Evolutionary conservation across 1,140 invertebrate genomes (phyloP).

Genomic region (Zaprionus capensis): DNA sequence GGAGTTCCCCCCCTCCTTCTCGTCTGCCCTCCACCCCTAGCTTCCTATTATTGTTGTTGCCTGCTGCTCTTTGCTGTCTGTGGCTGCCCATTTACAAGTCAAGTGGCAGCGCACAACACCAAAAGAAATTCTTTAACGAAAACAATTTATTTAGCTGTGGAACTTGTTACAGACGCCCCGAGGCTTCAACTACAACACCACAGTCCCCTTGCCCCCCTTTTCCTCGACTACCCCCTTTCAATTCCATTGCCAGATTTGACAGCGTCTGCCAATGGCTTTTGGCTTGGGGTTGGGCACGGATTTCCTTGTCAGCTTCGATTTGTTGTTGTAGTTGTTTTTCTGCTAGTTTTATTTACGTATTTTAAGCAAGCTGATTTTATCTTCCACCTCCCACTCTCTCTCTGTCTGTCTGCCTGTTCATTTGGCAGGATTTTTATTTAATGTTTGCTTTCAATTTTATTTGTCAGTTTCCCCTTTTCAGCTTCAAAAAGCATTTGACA

Average conservation of each 20-base stretch:
- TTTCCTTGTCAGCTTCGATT: slow-evolving; percentile 17
- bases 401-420: slow-evolving; percentile 17
- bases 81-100: slow-evolving; percentile 73
- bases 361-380: slow-evolving; percentile 34
- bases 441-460: slow-evolving; percentile 16
- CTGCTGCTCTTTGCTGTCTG: slow-evolving; percentile 13
- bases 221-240: slow-evolving; percentile 6
- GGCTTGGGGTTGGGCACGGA: slow-evolving; percentile 28
- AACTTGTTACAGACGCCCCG: slow-evolving; percentile 50
- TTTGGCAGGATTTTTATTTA: slow-evolving; percentile 37
- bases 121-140: slow-evolving; percentile 74
- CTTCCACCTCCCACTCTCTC: neutral
- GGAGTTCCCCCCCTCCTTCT: slow-evolving; percentile 16
- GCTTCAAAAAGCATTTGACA: slow-evolving; percentile 50
- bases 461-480: slow-evolving; percentile 33
- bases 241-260: slow-evolving; percentile 74
- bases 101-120: slow-evolving; percentile 73
- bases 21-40: neutral
- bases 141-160: slow-evolving; percentile 77
- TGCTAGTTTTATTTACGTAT: slow-evolving; percentile 60
- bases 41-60: slow-evolving; percentile 44
- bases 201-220: neutral
- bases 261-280: slow-evolving; percentile 52
- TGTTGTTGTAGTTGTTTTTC: slow-evolving; percentile 26
- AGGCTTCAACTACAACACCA: slow-evolving; percentile 2